phyloP scores from a whole-genome alignment of 2,797 vertebrate genomes.

The Platyrinchus mystaceus region DNA sequence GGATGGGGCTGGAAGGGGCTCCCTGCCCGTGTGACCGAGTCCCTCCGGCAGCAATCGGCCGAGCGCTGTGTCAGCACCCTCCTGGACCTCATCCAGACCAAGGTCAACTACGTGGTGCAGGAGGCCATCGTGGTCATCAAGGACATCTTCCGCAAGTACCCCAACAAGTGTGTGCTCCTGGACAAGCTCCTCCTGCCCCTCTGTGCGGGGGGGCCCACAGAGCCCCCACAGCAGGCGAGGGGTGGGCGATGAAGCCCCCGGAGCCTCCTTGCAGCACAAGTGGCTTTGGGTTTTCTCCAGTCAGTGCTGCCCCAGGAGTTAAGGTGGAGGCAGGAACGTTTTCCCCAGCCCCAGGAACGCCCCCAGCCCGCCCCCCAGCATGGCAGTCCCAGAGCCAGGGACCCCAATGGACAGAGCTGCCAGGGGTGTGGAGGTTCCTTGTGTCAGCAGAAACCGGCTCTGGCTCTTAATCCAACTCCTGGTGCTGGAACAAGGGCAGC shows the following conservation, averaged over 20 bases:
- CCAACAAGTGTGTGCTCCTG: slow-evolving; percentile 88
- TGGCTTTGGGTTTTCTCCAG: neutral
- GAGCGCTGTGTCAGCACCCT: slow-evolving; percentile 83
- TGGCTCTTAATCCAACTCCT: neutral
- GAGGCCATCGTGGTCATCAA: slow-evolving; percentile 98
- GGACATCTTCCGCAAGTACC: slow-evolving; percentile 99
- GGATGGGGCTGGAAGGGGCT: neutral
- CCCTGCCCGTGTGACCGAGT: neutral
- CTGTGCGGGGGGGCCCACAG: neutral
- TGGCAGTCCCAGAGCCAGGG: neutral
- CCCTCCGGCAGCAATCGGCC: slow-evolving; percentile 77
- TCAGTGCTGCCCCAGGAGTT: neutral
- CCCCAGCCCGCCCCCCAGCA: too few relatives aligned
- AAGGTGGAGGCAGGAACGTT: neutral
- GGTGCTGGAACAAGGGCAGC: neutral
- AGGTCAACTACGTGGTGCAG: slow-evolving; percentile 87
- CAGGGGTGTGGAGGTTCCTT: neutral
- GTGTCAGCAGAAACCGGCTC: neutral
- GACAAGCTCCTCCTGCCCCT: rapidly evolving
- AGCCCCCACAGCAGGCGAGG: rapidly evolving
- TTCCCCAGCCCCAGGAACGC: neutral
- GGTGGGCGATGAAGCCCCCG: rapidly evolving
- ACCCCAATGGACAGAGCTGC: neutral
- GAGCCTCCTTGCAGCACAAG: neutral
- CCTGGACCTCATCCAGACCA: slow-evolving; percentile 84